Evolutionary conservation across 2,113 vertebrate species (phyloP), one percentile per base, ranked within the genome.

Genomic region (Arenaria interpres): DNA sequence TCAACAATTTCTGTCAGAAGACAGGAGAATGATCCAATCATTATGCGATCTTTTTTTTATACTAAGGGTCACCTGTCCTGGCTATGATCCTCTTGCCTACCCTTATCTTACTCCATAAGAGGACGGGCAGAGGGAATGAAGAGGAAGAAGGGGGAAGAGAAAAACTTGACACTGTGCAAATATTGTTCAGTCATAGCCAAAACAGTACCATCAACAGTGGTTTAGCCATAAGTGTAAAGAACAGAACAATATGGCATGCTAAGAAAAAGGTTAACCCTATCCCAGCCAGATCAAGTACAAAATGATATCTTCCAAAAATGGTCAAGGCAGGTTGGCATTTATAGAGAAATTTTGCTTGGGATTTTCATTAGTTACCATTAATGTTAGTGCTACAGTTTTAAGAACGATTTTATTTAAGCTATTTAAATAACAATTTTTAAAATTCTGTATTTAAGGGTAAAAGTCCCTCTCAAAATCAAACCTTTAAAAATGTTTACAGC

Each of bases 281-380:
- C 15, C 9, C 23, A 86, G 14, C 4, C 72, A 64, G 35, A 57
- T 0, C 1, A 13, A n/a, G 12, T 53, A 86, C 0, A 2, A 73
- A 80, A 30, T 30, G 0, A 5, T 41, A 30, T 39, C 7, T 89
- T 87, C 28, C 8, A 77, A 72, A 93, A 81, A n/a, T 51, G 0
- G 28, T 64, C 21, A 81, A 63, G 32, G 9, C 6, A 80, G 12
- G 14, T 6, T 73, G 7, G 2, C 3, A 53, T 45, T 83, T 66
- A 51, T 7, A 54, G 17, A 39, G 20, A 67, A 48, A 56, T 53
- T 77, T 72, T 84, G 4, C 7, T 69, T 60, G 9, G 2, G 11
- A 74, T 64, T 86, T 92, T 80, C 37, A 12, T 30, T 54, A 59
- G 6, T 66, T 50, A 39, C 6, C 3, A 8, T 35, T 60, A 57